Base-by-base conservation (phyloP, 1,140 invertebrate genomes). In the Plutomurus gul region DNA sequence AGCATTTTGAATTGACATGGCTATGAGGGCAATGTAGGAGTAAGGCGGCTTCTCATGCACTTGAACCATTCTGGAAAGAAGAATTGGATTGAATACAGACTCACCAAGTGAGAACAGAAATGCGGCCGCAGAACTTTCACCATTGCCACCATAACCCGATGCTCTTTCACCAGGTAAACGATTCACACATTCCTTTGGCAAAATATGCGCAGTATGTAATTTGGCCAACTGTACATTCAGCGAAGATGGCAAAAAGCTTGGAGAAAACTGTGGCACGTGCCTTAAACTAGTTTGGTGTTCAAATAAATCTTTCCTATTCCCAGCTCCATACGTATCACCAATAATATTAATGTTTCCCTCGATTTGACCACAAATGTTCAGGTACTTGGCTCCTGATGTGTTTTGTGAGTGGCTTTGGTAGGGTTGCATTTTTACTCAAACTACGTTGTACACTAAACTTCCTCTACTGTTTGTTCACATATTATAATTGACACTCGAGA, bases 11-110 rank as follows among this genome's bases (percentile, higher is more conserved):
- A 81, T 81, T 36, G 80, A 76, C 97, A 99, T 99, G 0, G 97
- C 95, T 36, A 99, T 99, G 13, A 99, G 89, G 0, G 98, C 97
- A 40, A 99, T 99, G 87, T 99, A 99, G 0, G 95, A 97, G 85
- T 98, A 99, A 0, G 97, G 97, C 0, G 98, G 97, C 85, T 99
- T 82, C 22, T 75, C 78, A 25, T 70, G 40, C 2, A 33, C 33
- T 5, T 85, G 94, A 47, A 94, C 25, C 90, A 89, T 65, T 0
- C 56, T 0, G 90, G 89, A 27, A 90, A 89, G 16, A n/a, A 47
- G 39, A 56, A 36, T 16, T 51, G 65, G 93, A 80, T 92, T 91
- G 72, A 56, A 56, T n/a, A 70, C 56, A 43, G 43, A 56, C 39
- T 70, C 60, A 13, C 60, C 47, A 16, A 72, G 46, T 22, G 65